These are phyloP conservation scores for Hippocampus comes DNA, from an alignment of 2,113 vertebrate species.

Conservation along the genomic window DNA sequence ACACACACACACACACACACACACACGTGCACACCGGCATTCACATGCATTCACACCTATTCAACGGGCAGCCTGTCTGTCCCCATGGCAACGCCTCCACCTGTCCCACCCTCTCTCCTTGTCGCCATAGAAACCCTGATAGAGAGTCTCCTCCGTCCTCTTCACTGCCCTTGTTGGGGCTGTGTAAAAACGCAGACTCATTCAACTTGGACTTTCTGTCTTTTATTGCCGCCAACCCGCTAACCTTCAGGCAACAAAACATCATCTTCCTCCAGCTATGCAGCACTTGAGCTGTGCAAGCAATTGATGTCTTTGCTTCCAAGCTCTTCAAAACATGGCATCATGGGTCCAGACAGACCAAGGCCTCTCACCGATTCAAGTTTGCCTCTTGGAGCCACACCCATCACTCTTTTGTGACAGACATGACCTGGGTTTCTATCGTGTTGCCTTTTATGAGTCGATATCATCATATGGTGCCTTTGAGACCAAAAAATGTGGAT, in stretches of 20 bases:
- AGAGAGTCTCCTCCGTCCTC: conserved; percentile 34
- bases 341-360: not conserved
- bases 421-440: too few species aligned
- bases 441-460: too few species aligned
- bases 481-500: too few species aligned
- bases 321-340: not conserved
- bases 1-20: conserved; percentile 56
- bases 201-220: conserved; percentile 13
- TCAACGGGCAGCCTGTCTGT: conserved; percentile 57
- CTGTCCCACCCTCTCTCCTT: conserved; percentile 62
- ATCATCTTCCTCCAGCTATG: conserved; percentile 15
- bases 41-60: conserved; percentile 23
- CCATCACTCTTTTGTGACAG: too few species aligned
- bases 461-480: too few species aligned
- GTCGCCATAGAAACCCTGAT: conserved; percentile 67
- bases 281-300: not conserved
- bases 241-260: conserved; percentile 9
- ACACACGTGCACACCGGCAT: conserved; percentile 25
- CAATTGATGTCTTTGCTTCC: not conserved
- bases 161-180: conserved; percentile 53
- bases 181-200: conserved; percentile 22
- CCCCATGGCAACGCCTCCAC: conserved; percentile 69
- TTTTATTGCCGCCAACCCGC: not conserved
- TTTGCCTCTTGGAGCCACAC: not conserved
- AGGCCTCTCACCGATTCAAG: not conserved